Percentiles rank a stretch among this genome's conserved stretches.
phyloP scores from a whole-genome alignment of 37 sponge, comb jelly and placozoan genomes.

The Aphrocallistes beatrix region DNA sequence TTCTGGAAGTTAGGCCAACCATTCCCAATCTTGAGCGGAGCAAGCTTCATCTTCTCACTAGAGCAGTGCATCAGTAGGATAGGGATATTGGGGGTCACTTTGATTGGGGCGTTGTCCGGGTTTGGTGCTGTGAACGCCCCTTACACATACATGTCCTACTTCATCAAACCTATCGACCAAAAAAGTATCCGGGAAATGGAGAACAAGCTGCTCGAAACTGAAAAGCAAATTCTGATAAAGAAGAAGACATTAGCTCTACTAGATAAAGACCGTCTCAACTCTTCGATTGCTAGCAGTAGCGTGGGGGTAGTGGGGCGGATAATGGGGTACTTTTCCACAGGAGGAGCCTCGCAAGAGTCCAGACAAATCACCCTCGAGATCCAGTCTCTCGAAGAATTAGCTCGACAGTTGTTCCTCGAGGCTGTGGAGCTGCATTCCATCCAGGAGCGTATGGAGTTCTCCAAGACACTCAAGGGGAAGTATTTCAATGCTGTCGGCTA shows the following conservation, averaged over 20 bases:
- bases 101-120: slow-evolving; percentile 91
- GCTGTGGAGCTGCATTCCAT: slow-evolving; percentile 73
- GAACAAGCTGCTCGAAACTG: slow-evolving; percentile 61
- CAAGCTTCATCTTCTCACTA: slow-evolving; percentile 70
- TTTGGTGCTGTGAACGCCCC: slow-evolving; percentile 99
- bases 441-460: slow-evolving; percentile 70
- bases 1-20: slow-evolving; percentile 97
- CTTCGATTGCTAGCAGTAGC: slow-evolving; percentile 12
- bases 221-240: slow-evolving; percentile 85
- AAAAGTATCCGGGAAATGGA: slow-evolving; percentile 41
- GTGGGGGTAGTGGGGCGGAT: background rate
- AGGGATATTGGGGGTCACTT: slow-evolving; percentile 92
- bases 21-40: slow-evolving; percentile 71
- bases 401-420: slow-evolving; percentile 82
- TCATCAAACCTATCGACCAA: slow-evolving; percentile 45
- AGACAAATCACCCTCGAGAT: slow-evolving; percentile 38
- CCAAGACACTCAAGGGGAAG: slow-evolving; percentile 78
- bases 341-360: background rate
- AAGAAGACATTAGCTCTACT: slow-evolving; percentile 42
- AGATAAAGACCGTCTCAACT: background rate
- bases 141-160: slow-evolving; percentile 95
- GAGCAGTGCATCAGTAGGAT: slow-evolving; percentile 93
- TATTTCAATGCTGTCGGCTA: slow-evolving; percentile 88
- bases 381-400: slow-evolving; percentile 70
- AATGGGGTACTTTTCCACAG: background rate